These are phyloP conservation scores for Schizopygopsis pylzovi DNA, from an alignment of 2,797 vertebrate genomes.

Conservation along the genomic window DNA sequence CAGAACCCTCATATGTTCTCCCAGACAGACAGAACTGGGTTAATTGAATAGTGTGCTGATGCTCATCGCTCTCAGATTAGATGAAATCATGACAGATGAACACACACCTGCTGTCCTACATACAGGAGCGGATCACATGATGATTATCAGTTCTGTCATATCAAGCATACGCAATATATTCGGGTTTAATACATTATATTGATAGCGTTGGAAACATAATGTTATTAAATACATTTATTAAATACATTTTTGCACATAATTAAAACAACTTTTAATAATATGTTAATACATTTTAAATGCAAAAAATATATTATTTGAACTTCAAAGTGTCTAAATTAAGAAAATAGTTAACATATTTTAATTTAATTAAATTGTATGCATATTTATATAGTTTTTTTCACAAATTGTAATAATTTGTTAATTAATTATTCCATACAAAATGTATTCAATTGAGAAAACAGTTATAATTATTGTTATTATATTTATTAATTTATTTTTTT, in stretches of 20 bases:
- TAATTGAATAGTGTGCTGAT: conserved; percentile 39
- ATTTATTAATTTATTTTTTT: no score
- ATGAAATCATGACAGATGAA: conserved; percentile 57
- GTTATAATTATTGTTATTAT: background rate
- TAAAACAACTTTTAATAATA: background rate
- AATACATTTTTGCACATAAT: background rate
- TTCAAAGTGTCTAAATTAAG: background rate
- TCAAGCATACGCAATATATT: background rate
- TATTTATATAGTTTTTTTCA: background rate
- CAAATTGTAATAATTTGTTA: background rate
- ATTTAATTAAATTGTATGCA: background rate
- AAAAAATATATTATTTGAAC: background rate
- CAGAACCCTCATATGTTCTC: background rate
- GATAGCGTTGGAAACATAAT: background rate
- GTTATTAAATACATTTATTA: background rate
- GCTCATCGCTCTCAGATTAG: conserved; percentile 12
- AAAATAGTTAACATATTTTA: background rate
- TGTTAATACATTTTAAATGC: background rate
- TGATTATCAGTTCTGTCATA: background rate
- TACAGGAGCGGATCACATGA: conserved; percentile 15
- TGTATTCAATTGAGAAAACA: background rate
- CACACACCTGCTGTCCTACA: conserved; percentile 34
- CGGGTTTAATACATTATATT: background rate
- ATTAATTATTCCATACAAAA: background rate
- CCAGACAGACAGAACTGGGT: conserved; percentile 43